Percentiles rank a stretch among this genome's conserved stretches.
These are phyloP conservation scores for Drosophila rhopaloa DNA, from an alignment of 1,140 invertebrate species.

Conservation along the genomic window DNA sequence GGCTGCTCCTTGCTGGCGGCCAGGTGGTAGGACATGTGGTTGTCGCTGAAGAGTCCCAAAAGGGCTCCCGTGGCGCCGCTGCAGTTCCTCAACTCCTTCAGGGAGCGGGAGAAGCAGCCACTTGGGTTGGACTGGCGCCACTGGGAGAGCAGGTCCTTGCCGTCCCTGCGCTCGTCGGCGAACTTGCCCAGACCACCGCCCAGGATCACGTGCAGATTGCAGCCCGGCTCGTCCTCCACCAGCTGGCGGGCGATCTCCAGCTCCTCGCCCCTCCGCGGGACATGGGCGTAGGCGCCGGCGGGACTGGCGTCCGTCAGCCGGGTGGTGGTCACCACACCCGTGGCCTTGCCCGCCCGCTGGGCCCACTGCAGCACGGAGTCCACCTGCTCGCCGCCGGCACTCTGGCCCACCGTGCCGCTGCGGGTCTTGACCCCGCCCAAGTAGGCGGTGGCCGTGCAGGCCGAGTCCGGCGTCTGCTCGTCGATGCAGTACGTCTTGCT, in stretches of 20 bases:
- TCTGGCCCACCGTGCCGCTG: constrained; percentile 88
- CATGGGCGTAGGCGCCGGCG: constrained; percentile 84
- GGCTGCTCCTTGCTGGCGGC: constrained; percentile 87
- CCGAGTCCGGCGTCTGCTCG: constrained; percentile 92
- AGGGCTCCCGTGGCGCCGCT: constrained; percentile 58
- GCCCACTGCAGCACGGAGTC: constrained; percentile 92
- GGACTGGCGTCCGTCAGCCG: constrained; percentile 80
- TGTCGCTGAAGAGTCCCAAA: constrained; percentile 85
- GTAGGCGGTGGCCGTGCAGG: constrained; percentile 89
- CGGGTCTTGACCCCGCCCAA: constrained; percentile 90
- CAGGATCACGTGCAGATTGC: constrained; percentile 87
- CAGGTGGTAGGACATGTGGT: constrained; percentile 86
- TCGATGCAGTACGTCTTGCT: constrained; percentile 90
- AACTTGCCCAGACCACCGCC: constrained; percentile 89
- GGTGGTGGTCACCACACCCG: constrained; percentile 80
- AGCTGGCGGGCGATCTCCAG: constrained; percentile 87
- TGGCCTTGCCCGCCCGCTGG: constrained; percentile 88
- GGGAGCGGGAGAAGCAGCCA: constrained; percentile 87
- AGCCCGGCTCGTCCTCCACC: constrained; percentile 87
- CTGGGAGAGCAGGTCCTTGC: constrained; percentile 85
- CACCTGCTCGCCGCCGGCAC: constrained; percentile 86
- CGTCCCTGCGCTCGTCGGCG: constrained; percentile 85
- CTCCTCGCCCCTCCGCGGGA: constrained; percentile 91
- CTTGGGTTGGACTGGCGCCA: constrained; percentile 81
- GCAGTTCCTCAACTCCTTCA: constrained; percentile 84